phyloP scores from a whole-genome alignment of 2,888 invertebrate species.

The Caenorhabditis sp. region DNA sequence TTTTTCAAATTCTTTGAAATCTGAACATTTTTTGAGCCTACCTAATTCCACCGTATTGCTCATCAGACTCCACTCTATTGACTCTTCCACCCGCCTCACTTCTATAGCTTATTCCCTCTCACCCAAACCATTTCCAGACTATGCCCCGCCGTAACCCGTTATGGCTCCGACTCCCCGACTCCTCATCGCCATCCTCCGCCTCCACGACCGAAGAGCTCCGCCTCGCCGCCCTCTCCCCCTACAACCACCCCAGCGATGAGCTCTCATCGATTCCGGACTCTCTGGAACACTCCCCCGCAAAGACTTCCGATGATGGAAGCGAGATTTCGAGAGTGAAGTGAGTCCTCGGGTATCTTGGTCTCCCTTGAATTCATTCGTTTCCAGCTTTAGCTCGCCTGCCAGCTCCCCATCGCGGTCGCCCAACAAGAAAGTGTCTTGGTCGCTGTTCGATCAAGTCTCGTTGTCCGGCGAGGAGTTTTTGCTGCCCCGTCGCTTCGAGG shows the following conservation, averaged over 20 bases:
- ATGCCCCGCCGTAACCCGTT: constrained; percentile 62
- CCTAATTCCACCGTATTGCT: too few species aligned
- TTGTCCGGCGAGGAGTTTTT: constrained; percentile 64
- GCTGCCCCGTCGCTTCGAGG: constrained; percentile 61
- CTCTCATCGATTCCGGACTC: constrained; percentile 56
- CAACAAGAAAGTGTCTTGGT: constrained; percentile 65
- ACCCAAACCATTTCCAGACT: background rate
- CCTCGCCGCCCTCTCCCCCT: constrained; percentile 52
- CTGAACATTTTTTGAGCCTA: too few species aligned
- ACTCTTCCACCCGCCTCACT: background rate
- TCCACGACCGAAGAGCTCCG: constrained; percentile 57
- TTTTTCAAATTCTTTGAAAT: too few species aligned
- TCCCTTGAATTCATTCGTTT: background rate
- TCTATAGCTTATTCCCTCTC: background rate
- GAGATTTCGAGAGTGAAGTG: constrained; percentile 56
- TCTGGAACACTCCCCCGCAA: constrained; percentile 58
- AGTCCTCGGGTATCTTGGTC: background rate
- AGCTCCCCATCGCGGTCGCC: constrained; percentile 57
- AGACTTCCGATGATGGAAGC: constrained; percentile 57
- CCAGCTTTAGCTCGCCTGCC: constrained; percentile 56
- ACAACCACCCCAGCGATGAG: constrained; percentile 47
- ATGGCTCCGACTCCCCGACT: constrained; percentile 58
- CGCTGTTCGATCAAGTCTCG: constrained; percentile 62
- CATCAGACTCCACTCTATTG: too few species aligned
- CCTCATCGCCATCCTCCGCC: constrained; percentile 39